Conservation (phyloP, 2,888 invertebrate genomes). For the Meghimatium bilineatum region DNA sequence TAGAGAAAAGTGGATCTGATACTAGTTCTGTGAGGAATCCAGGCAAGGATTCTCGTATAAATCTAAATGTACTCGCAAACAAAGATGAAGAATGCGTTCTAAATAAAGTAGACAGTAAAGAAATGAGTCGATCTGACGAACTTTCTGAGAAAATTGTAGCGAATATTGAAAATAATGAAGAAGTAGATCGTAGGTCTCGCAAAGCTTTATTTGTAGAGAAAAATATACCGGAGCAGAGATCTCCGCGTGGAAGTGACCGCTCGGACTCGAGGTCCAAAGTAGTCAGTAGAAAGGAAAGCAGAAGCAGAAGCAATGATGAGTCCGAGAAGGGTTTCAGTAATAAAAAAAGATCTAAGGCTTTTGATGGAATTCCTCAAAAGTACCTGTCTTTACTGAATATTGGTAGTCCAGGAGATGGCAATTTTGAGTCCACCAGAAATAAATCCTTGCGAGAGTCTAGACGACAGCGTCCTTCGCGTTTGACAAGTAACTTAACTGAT, state of each 20-base stretch:
- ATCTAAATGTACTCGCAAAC: neutral
- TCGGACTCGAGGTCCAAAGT: conserved; percentile 3
- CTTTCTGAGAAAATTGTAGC: neutral
- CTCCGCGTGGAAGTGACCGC: neutral
- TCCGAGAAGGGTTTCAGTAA: conserved; percentile 33
- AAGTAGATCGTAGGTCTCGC: conserved; percentile 26
- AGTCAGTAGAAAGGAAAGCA: conserved; percentile 27
- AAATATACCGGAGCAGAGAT: conserved; percentile 6
- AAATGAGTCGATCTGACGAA: neutral
- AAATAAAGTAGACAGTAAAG: neutral
- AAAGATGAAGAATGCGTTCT: neutral
- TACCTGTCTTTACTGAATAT: conserved; percentile 47
- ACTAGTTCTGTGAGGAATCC: neutral
- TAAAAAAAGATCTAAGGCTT: conserved; percentile 22
- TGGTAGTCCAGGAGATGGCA: conserved; percentile 33
- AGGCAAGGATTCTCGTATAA: neutral
- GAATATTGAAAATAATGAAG: neutral
- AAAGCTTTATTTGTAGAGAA: conserved; percentile 30
- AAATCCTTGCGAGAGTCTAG: conserved; percentile 42
- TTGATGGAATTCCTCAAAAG: conserved; percentile 49
- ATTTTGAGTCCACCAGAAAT: conserved; percentile 24
- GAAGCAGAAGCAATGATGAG: conserved; percentile 46
- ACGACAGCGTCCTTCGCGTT: conserved; percentile 45
- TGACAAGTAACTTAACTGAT: conserved; percentile 48
- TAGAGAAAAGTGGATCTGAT: conserved; percentile 3